Conservation (phyloP, 2,113 vertebrate species). For the Tragelaphus scriptus region DNA sequence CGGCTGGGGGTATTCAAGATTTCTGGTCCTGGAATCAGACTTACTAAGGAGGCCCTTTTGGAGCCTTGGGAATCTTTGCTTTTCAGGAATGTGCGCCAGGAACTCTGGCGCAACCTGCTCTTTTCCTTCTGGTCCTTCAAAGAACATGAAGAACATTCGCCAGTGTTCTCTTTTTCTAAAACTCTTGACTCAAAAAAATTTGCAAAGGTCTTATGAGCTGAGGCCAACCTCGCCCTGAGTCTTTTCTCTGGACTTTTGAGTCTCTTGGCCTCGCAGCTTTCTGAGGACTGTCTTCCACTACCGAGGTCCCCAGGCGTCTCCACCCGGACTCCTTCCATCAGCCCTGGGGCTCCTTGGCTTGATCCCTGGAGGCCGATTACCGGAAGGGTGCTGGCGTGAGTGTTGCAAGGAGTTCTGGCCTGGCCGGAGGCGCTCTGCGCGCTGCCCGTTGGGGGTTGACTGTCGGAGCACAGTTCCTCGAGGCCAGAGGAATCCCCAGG, state of each 20-base stretch:
- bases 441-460: not conserved
- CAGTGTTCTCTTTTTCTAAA: conserved; percentile 80
- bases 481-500: not conserved
- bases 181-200: conserved; percentile 86
- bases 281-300: conserved; percentile 52
- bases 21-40: conserved; percentile 46
- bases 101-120: conserved; percentile 70
- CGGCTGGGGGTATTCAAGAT: not conserved
- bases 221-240: conserved; percentile 82
- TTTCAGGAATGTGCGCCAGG: conserved; percentile 82
- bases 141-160: conserved; percentile 56
- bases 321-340: conserved; percentile 12
- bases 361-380: not conserved
- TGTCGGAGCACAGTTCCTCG: fast-evolving
- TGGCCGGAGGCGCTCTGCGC: conserved; percentile 68
- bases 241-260: conserved; percentile 83
- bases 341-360: not conserved
- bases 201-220: conserved; percentile 87
- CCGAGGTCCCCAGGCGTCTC: conserved; percentile 51
- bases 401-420: conserved; percentile 41
- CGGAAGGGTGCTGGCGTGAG: not conserved
- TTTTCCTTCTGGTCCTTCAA: conserved; percentile 76
- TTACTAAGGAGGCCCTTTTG: conserved; percentile 64
- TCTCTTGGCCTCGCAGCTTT: conserved; percentile 72
- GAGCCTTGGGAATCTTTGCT: conserved; percentile 76